Conservation (phyloP, 2,888 invertebrate genomes). For the Cataglyphis livida region DNA sequence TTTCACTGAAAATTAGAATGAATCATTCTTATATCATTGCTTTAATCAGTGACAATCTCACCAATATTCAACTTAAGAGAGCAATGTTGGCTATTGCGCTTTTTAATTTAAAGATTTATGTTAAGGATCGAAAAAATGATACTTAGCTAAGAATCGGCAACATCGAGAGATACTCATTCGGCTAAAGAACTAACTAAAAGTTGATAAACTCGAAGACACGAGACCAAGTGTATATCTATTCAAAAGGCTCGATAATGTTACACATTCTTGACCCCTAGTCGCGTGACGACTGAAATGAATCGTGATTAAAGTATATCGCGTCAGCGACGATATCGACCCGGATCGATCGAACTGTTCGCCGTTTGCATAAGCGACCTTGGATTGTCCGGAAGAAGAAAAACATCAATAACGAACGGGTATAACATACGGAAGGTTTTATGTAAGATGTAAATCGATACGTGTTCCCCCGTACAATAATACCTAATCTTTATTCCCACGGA, state of each 20-base stretch:
- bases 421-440: slow-evolving; percentile 34
- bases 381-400: slow-evolving; percentile 27
- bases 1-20: not conserved
- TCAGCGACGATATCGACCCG: slow-evolving; percentile 4
- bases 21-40: not conserved
- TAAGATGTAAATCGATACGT: slow-evolving; percentile 50
- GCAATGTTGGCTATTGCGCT: not conserved
- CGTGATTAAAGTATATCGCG: not conserved
- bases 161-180: not conserved
- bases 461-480: not conserved
- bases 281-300: not conserved
- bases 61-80: not conserved
- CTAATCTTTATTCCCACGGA: slow-evolving; percentile 26
- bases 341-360: slow-evolving; percentile 4
- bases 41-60: not conserved
- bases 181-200: not conserved
- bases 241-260: not conserved
- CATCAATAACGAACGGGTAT: slow-evolving; percentile 22
- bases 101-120: not conserved
- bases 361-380: slow-evolving; percentile 42
- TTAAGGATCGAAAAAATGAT: not conserved
- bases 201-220: slow-evolving; percentile 15
- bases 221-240: slow-evolving; percentile 1
- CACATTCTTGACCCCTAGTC: slow-evolving; percentile 7
- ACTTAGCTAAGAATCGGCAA: not conserved